These are phyloP conservation scores for Tapirus indicus DNA, from an alignment of 2,797 vertebrate species.

Conservation along the genomic window DNA sequence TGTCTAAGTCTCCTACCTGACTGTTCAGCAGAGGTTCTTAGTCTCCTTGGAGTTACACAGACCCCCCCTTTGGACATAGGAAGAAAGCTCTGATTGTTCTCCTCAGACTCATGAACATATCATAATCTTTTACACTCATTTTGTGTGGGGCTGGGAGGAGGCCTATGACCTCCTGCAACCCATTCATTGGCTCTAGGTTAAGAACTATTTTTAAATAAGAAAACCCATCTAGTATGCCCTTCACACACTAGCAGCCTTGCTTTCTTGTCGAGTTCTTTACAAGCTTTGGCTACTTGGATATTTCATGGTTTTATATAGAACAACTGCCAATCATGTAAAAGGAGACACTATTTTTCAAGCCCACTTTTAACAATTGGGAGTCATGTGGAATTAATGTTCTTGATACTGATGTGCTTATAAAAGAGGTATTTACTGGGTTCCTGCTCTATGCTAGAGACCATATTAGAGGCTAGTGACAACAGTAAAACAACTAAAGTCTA, in stretches of 20 bases:
- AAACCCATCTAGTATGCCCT: background rate
- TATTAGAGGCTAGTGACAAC: background rate
- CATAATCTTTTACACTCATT: background rate
- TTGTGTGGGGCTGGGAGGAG: too few species aligned
- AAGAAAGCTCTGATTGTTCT: background rate
- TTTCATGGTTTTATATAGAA: background rate
- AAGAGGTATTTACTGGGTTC: background rate
- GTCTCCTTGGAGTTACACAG: background rate
- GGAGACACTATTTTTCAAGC: background rate
- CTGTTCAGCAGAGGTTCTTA: background rate
- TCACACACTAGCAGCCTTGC: background rate
- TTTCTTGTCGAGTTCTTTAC: background rate
- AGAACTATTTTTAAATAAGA: conserved; percentile 11
- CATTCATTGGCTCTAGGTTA: background rate
- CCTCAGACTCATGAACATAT: background rate
- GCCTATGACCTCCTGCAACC: background rate
- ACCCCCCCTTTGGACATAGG: background rate
- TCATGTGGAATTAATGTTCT: background rate
- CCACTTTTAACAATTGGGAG: background rate
- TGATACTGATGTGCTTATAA: background rate
- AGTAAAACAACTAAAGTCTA: background rate
- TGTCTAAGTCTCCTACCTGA: background rate
- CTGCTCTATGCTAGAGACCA: background rate
- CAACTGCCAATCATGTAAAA: background rate
- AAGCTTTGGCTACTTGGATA: background rate